Evolutionary conservation across 2,888 invertebrate species (phyloP), one percentile per base, ranked within the genome.

Genomic region (Steinernema carpocapsae): DNA sequence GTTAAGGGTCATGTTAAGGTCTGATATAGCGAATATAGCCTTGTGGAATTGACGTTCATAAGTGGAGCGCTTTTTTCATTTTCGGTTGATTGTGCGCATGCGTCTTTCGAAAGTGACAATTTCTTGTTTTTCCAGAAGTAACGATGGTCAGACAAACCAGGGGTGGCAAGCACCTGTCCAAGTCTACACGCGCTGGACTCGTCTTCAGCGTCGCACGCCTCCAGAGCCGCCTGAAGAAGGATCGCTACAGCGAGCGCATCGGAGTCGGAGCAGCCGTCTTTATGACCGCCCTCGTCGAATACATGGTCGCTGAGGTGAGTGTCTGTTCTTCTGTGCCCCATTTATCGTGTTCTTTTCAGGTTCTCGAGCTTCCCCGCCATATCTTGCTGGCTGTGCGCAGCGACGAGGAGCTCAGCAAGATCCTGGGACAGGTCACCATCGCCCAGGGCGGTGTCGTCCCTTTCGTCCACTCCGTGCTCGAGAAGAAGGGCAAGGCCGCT

Each of bases 401-500:
- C 37, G 64, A 64, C 64, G 64, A 64, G 3, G 64, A 64, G 12
- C 37, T 64, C 32, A 64, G 37, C 64, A 64, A 64, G 32, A n/a
- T 64, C 22, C n/a, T 64, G 19, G 19, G n/a, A 3, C n/a, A 37
- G 17, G 64, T 22, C 19, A 32, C 37, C n/a, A 7, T 64, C 48
- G 48, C 48, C 48, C 14, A 17, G 59, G 10, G 59, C 59, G 59
- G 59, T 4, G 59, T 59, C 59, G 26, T 59, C n/a, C 59, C 59
- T 3, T 7, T 10, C 59, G 19, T 59, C 59, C 22, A 19, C 59
- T 4, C 22, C 6, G 24, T 4, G 17, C 59, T 59, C 59, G 12
- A 22, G 22, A 59, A 59, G 59, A 59, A 51, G 51, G 37, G 37
- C 10, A 37, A 37, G 37, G 37, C 37, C 37, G 3, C 37, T 10